These are phyloP conservation scores for Sepioteuthis lessoniana DNA, from an alignment of 2,888 invertebrate genomes.

Conservation along the genomic window DNA sequence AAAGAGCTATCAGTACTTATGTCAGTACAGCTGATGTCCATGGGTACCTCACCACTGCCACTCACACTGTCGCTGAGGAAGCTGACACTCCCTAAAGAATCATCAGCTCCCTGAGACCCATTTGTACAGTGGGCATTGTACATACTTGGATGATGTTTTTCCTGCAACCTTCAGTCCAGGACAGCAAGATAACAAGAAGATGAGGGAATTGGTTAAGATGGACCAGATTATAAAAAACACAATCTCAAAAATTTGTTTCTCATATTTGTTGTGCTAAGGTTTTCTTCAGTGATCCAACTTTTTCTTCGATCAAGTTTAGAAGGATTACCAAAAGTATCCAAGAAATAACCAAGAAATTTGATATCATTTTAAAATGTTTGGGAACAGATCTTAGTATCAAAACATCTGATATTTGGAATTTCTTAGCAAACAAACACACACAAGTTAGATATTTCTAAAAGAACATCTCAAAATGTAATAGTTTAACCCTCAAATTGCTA, in stretches of 20 bases:
- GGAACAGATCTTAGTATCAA: too few relatives aligned
- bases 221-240: not conserved
- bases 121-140: not conserved
- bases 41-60: slow-evolving; percentile 23
- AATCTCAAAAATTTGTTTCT: not conserved
- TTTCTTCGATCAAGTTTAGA: too few relatives aligned
- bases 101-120: not conserved
- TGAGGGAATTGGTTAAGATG: not conserved
- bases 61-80: not conserved
- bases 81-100: slow-evolving; percentile 12
- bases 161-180: slow-evolving; percentile 33
- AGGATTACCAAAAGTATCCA: too few relatives aligned
- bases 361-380: too few relatives aligned
- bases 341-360: too few relatives aligned
- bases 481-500: too few relatives aligned
- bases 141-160: slow-evolving; percentile 14
- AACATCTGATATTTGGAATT: too few relatives aligned
- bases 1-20: slow-evolving; percentile 33
- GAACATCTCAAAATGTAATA: too few relatives aligned
- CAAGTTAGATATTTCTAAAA: too few relatives aligned
- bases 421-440: too few relatives aligned
- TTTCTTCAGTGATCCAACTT: not conserved
- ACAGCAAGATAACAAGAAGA: not conserved
- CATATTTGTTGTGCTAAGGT: not conserved
- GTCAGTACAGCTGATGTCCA: slow-evolving; percentile 33